Evolutionary conservation across 1,140 invertebrate species (phyloP), one percentile per base, ranked within the genome.

Genomic region (Calliphora vicina): DNA sequence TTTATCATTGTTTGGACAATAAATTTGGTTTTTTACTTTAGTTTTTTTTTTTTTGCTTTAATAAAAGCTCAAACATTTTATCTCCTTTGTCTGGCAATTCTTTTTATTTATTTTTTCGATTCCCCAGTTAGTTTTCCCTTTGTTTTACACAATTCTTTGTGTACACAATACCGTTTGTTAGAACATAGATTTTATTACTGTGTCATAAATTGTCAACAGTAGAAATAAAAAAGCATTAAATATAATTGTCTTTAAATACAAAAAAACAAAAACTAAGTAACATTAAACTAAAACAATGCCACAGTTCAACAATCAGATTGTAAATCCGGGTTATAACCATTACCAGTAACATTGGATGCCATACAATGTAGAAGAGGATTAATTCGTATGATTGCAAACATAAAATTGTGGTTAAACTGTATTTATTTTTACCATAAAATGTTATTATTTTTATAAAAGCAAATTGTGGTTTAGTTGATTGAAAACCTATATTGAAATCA

Each of bases 181-280:
- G 45, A n/a, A 5, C 57, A 67, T 67, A 23, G 57, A 67, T 67
- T 67, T 67, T 67, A 67, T 67, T 67, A 67, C 57, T 67, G 13
- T 67, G 57, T 67, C 57, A 67, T 67, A 67, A 67, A 67, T 67
- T 67, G 57, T 67, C 20, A 67, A 67, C 57, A 67, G 45, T n/a
- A 5, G 45, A 57, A 15, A 57, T 17, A 67, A 67, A 67, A 67
- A 20, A 17, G 17, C 45, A 50, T 50, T n/a, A 50, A 50, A 50
- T 50, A 50, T 50, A 50, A 50, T 50, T 50, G 45, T 50, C 17
- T 50, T 50, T 50, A 67, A 67, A 67, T 50, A n/a, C 4, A 67
- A 67, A 67, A 23, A 17, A 8, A 57, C 17, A 57, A 57, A 50
- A 13, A 12, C 10, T 13, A 50, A 67, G 20, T 67, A 17, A 23